These are phyloP conservation scores for Charadrius vociferus DNA, from an alignment of 2,113 vertebrate species.

Conservation along the genomic window DNA sequence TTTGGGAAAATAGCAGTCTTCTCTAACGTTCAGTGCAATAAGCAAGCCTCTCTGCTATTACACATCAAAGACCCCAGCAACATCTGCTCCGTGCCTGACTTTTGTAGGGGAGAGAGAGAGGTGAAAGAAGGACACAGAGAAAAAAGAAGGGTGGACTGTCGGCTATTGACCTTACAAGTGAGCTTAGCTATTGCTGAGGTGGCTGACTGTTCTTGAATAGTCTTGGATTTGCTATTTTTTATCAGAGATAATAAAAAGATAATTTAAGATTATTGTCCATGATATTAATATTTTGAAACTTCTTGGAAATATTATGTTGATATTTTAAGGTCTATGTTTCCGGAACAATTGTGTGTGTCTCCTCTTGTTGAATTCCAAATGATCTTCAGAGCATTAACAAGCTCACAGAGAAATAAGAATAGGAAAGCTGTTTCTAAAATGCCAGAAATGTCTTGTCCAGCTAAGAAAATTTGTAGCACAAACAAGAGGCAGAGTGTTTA, in stretches of 20 bases:
- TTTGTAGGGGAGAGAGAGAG: not conserved
- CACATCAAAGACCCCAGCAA: not conserved
- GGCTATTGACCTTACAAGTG: not conserved
- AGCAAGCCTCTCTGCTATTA: not conserved
- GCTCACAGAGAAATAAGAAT: not conserved
- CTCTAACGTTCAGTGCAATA: not conserved
- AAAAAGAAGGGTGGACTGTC: not conserved
- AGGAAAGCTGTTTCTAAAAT: conserved; percentile 68
- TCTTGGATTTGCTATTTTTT: not conserved
- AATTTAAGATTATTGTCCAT: not conserved
- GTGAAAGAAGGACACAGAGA: not conserved
- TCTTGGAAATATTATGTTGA: conserved; percentile 33
- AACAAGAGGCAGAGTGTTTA: conserved; percentile 36
- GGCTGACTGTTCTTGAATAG: not conserved
- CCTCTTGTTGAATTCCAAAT: not conserved
- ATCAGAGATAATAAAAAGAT: conserved; percentile 17
- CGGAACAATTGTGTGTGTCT: not conserved
- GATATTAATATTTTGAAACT: not conserved
- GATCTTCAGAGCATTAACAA: not conserved
- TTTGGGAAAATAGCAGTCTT: not conserved
- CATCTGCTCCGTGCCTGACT: not conserved
- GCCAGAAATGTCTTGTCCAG: conserved; percentile 55
- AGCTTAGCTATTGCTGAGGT: not conserved
- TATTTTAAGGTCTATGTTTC: conserved; percentile 15
- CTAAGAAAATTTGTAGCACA: conserved; percentile 69